Evolutionary conservation across 2,113 vertebrate genomes (phyloP).

Genomic region (Monopterus albus): DNA sequence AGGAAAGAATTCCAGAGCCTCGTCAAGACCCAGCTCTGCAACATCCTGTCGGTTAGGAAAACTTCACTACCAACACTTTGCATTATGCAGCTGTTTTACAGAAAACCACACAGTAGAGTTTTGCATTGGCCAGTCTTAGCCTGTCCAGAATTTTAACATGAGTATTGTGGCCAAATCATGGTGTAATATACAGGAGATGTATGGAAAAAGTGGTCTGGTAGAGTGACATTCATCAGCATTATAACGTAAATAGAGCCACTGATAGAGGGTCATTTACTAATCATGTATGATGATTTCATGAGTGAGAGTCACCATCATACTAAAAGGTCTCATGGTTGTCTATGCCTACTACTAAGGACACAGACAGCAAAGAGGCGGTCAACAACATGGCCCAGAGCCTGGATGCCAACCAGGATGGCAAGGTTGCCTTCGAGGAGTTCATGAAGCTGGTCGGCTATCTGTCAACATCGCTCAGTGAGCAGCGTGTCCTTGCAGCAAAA

Average conservation of each 20-base stretch:
- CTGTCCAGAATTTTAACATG: conserved; percentile 1
- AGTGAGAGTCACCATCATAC: conserved; percentile 24
- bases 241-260: conserved; percentile 36
- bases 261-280: conserved; percentile 36
- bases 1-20: conserved; percentile 79
- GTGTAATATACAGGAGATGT: conserved; percentile 13
- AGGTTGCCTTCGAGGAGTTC: conserved; percentile 82
- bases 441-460: conserved; percentile 82
- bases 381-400: conserved; percentile 76
- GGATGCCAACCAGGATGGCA: conserved; percentile 80
- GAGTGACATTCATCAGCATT: conserved; percentile 31
- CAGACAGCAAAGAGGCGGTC: conserved; percentile 78
- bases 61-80: conserved; percentile 6
- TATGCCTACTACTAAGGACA: conserved; percentile 59
- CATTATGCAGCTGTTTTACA: conserved; percentile 32
- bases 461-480: conserved; percentile 71
- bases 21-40: conserved; percentile 79
- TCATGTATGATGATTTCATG: conserved; percentile 33
- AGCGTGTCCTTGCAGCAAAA: conserved; percentile 44
- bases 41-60: conserved; percentile 81
- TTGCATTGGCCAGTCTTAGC: not conserved
- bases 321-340: conserved; percentile 32
- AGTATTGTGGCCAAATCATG: conserved; percentile 3
- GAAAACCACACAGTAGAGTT: not conserved
- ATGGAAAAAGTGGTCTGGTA: conserved; percentile 42